Percentiles rank a stretch among this genome's conserved stretches.
Evolutionary conservation across 2,113 vertebrate genomes (phyloP).

Genomic region (Sinosuthora webbiana): DNA sequence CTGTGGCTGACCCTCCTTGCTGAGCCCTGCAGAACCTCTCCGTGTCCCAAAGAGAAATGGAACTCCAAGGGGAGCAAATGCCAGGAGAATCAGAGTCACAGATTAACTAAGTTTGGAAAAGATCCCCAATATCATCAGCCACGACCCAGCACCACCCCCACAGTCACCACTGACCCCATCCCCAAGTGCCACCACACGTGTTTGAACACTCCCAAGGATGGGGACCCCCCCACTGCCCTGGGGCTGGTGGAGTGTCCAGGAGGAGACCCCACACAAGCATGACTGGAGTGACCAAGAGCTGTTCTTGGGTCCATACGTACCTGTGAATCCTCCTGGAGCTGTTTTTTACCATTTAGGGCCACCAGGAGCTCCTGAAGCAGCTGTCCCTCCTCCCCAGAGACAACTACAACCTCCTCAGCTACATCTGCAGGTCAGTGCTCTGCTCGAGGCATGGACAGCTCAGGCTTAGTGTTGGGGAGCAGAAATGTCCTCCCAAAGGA

Average conservation of each 20-base stretch:
- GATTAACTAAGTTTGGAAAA: neutral
- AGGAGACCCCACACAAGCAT: neutral
- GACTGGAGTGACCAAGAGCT: neutral
- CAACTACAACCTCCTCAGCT: constrained; percentile 95
- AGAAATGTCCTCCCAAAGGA: neutral
- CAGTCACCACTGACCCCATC: neutral
- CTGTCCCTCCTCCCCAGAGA: constrained; percentile 83
- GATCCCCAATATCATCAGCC: neutral
- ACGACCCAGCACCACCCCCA: neutral
- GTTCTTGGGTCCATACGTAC: fast-evolving
- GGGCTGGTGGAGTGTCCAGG: neutral
- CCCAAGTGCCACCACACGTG: neutral
- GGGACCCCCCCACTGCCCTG: neutral
- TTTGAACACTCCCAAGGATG: neutral
- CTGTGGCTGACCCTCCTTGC: neutral
- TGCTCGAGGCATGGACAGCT: neutral
- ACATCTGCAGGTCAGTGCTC: constrained; percentile 86
- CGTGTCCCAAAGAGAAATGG: neutral
- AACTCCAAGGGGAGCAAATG: neutral
- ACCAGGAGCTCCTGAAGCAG: constrained; percentile 82
- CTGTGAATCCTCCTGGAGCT: neutral
- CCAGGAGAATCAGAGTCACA: neutral
- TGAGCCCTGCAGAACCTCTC: neutral
- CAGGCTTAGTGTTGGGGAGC: neutral
- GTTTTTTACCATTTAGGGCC: constrained; percentile 72